A percentile compares a stretch with the other conserved stretches of the same genome.
Evolutionary conservation across 2,113 vertebrate genomes (phyloP).

Genomic region (Chionodraco myersi): DNA sequence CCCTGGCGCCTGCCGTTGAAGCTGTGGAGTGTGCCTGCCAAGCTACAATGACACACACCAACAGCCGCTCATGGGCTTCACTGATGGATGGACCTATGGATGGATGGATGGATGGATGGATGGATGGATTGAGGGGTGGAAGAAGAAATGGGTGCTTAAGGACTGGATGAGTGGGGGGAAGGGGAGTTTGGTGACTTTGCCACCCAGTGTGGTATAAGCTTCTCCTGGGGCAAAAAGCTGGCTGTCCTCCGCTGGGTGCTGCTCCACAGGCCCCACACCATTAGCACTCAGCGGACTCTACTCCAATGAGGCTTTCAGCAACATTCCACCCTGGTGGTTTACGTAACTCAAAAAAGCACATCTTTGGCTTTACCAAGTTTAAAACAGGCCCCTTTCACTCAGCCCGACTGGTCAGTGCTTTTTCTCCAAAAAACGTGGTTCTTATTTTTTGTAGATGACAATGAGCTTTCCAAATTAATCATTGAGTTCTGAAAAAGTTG

Average conservation of each 20-base stretch:
- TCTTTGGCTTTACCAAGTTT: constrained; percentile 27
- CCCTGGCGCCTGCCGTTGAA: constrained; percentile 71
- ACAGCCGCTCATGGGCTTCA: constrained; percentile 72
- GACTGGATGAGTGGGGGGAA: constrained; percentile 31
- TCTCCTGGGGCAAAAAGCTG: constrained; percentile 48
- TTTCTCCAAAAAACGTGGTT: too few species aligned
- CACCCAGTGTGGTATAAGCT: constrained; percentile 57
- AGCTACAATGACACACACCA: constrained; percentile 74
- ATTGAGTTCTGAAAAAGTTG: neutral
- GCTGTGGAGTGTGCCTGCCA: constrained; percentile 67
- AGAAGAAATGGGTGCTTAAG: constrained; percentile 54
- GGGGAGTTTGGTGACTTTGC: constrained; percentile 69
- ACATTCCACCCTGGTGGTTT: constrained; percentile 42
- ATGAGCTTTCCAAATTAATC: constrained; percentile 3
- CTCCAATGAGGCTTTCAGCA: constrained; percentile 45
- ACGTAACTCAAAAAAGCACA: constrained; percentile 30
- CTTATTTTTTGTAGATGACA: too few species aligned
- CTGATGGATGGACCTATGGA: constrained; percentile 54
- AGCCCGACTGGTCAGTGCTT: neutral
- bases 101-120: constrained; percentile 23
- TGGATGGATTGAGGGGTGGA: constrained; percentile 37
- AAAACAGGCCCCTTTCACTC: neutral
- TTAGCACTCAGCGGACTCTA: constrained; percentile 24
- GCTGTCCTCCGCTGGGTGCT: constrained; percentile 46
- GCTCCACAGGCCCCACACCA: constrained; percentile 46